A percentile compares a stretch with the other conserved stretches of the same genome.
These are phyloP conservation scores for Galaxea fascicularis DNA, from an alignment of 92 coral and sea anemone species.

Conservation along the genomic window DNA sequence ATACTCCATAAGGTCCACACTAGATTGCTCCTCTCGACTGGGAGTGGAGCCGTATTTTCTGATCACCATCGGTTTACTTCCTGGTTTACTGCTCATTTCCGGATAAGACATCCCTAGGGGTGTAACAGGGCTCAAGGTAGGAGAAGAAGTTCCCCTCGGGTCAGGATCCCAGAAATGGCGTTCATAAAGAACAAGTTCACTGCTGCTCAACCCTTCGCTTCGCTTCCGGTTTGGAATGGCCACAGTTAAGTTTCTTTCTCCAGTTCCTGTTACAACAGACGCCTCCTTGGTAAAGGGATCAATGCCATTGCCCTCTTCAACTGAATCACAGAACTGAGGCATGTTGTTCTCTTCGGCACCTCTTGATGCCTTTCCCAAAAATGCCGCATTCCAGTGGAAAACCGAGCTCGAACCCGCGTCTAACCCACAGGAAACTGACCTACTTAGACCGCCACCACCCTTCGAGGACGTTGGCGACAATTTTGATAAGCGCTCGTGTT, in stretches of 20 bases:
- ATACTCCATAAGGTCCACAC: slow-evolving; percentile 84
- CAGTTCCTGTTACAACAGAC: neutral
- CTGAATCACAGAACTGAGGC: neutral
- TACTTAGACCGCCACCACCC: neutral
- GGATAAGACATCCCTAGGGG: slow-evolving; percentile 66
- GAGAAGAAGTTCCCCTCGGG: slow-evolving; percentile 39
- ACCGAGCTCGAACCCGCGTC: neutral
- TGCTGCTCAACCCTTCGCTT: slow-evolving; percentile 34
- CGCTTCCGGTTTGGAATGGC: slow-evolving; percentile 27
- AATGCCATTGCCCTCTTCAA: neutral
- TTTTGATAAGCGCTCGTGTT: neutral
- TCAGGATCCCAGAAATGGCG: slow-evolving; percentile 42
- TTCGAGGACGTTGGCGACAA: neutral
- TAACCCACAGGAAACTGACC: neutral
- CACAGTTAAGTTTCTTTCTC: slow-evolving; percentile 18
- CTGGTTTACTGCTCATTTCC: slow-evolving; percentile 66
- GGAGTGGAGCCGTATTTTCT: slow-evolving; percentile 45
- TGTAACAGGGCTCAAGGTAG: slow-evolving; percentile 59
- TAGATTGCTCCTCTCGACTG: slow-evolving; percentile 64
- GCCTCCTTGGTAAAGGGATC: neutral
- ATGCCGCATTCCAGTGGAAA: neutral
- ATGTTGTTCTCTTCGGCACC: neutral
- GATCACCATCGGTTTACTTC: slow-evolving; percentile 59
- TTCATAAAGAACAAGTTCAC: slow-evolving; percentile 61
- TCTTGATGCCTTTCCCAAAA: neutral